phyloP scores from a whole-genome alignment of 2,888 invertebrate species.

The Synergus japonicus region DNA sequence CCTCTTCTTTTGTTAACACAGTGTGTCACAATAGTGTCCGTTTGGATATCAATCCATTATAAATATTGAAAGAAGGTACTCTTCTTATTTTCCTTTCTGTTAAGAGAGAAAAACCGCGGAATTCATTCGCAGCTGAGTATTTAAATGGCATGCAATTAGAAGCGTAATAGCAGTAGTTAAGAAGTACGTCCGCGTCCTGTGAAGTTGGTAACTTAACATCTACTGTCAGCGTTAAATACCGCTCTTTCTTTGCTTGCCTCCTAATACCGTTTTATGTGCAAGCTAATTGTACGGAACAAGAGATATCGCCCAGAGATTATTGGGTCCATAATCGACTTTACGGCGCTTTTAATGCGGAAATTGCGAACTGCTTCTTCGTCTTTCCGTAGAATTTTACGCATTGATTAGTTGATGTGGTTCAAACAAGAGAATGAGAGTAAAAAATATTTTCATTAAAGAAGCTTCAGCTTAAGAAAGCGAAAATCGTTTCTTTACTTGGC shows the following conservation, averaged over 20 bases:
- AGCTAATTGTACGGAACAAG: constrained; percentile 60
- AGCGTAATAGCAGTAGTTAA: constrained; percentile 66
- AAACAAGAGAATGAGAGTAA: neutral
- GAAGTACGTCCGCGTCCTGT: constrained; percentile 53
- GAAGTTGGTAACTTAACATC: constrained; percentile 55
- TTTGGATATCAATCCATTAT: neutral
- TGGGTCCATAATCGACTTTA: constrained; percentile 63
- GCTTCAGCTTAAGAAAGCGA: neutral
- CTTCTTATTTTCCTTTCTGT: neutral
- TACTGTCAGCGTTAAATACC: constrained; percentile 7
- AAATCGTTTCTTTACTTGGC: neutral
- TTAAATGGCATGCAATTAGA: constrained; percentile 68
- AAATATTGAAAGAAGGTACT: neutral
- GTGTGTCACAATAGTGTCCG: neutral
- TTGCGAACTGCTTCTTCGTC: neutral
- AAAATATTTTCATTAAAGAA: neutral
- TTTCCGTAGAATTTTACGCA: constrained; percentile 5
- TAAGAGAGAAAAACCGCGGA: neutral
- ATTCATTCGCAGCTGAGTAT: constrained; percentile 49
- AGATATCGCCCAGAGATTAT: constrained; percentile 59
- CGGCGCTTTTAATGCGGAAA: constrained; percentile 52
- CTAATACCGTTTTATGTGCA: constrained; percentile 57
- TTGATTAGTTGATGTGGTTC: neutral
- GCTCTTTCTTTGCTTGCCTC: constrained; percentile 48
- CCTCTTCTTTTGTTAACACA: neutral